phyloP scores from a whole-genome alignment of 1,140 invertebrate genomes.

The Drosophila chauvacae region DNA sequence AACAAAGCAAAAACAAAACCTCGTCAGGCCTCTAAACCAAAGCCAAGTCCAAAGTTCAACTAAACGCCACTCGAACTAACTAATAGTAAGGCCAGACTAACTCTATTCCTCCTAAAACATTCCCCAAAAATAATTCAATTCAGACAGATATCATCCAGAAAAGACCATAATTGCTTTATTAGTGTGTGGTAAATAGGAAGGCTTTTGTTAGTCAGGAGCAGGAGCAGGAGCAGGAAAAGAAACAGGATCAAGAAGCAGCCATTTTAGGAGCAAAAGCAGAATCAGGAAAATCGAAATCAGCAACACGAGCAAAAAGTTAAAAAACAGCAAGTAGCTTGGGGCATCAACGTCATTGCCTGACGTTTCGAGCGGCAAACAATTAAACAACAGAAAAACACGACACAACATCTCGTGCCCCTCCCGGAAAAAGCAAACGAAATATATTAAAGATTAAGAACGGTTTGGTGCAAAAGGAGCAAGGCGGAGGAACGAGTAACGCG shows the following conservation, averaged over 20 bases:
- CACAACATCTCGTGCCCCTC: constrained; percentile 20
- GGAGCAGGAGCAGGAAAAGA: neutral
- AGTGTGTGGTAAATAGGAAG: constrained; percentile 13
- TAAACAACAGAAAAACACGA: constrained; percentile 29
- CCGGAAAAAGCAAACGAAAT: neutral
- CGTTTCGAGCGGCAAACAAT: constrained; percentile 16
- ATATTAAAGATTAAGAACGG: neutral
- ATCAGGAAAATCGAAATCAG: no score
- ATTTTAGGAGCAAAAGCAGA: neutral
- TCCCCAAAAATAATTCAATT: neutral
- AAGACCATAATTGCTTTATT: constrained; percentile 30
- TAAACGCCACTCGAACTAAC: constrained; percentile 13
- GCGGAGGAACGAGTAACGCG: constrained; percentile 13
- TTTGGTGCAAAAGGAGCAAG: neutral
- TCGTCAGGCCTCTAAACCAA: constrained; percentile 11
- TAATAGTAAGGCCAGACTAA: constrained; percentile 13
- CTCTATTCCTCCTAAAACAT: neutral
- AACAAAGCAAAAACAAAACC: neutral
- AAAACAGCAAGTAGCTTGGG: neutral
- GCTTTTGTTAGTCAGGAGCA: neutral
- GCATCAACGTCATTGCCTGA: neutral
- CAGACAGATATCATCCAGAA: constrained; percentile 2
- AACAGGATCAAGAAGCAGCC: neutral
- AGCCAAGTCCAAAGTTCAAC: constrained; percentile 16
- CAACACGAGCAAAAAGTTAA: neutral